phyloP scores from a whole-genome alignment of 2,113 vertebrate genomes.

The Sceloporus tristichus region DNA sequence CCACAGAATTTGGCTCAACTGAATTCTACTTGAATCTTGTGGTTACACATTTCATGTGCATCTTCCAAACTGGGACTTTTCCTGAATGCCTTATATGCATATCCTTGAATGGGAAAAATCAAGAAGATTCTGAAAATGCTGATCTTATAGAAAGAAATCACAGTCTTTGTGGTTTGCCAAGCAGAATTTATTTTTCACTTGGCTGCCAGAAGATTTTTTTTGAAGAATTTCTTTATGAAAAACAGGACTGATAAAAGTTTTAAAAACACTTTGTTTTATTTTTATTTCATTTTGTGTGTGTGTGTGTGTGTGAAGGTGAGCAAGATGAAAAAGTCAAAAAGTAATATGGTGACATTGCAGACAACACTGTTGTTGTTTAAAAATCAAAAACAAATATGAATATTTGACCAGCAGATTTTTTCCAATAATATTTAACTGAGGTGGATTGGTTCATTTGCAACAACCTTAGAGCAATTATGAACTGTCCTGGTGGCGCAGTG shows the following conservation, averaged over 20 bases:
- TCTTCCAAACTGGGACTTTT: background rate
- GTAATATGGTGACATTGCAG: too few species aligned
- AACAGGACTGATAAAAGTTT: background rate
- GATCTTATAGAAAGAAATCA: background rate
- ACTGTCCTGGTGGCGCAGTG: background rate
- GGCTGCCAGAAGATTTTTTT: background rate
- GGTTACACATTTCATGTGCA: background rate
- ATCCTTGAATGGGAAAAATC: rapidly evolving
- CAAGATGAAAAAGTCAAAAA: too few species aligned
- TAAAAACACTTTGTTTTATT: background rate
- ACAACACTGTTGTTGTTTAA: background rate
- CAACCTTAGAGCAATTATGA: background rate
- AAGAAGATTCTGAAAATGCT: background rate
- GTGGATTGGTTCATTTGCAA: background rate
- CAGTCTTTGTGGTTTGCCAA: background rate
- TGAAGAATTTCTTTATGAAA: background rate
- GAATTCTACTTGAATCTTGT: background rate
- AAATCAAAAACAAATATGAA: background rate
- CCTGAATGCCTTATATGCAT: background rate
- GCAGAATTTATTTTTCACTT: background rate
- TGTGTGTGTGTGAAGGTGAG: too few species aligned
- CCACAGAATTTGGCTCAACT: background rate
- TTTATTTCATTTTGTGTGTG: too few species aligned
- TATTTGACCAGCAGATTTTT: too few species aligned
- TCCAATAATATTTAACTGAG: background rate